These are phyloP conservation scores for Physeter macrocephalus DNA, from an alignment of 2,113 vertebrate genomes.

Conservation along the genomic window DNA sequence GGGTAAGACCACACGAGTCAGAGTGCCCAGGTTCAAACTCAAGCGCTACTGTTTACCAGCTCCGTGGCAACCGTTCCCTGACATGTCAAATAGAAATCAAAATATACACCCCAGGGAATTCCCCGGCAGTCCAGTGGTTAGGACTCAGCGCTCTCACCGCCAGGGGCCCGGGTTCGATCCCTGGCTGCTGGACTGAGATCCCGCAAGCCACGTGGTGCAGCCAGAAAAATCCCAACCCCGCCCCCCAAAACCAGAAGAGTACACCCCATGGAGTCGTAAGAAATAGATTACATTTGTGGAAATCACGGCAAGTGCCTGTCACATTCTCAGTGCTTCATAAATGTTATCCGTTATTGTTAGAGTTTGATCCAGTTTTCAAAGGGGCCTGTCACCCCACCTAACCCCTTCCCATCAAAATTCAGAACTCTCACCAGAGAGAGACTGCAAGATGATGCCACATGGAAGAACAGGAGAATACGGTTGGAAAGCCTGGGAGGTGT, in stretches of 20 bases:
- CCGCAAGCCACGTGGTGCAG: neutral
- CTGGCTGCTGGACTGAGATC: neutral
- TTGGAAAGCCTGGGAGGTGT: neutral
- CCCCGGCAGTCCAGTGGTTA: neutral
- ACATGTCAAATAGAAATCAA: neutral
- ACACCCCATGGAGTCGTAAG: neutral
- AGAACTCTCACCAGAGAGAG: neutral
- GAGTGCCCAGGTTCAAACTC: neutral
- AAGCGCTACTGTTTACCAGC: neutral
- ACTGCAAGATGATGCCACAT: neutral
- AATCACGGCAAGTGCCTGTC: neutral
- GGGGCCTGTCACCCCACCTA: neutral
- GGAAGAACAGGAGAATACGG: neutral
- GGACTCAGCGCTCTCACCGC: neutral
- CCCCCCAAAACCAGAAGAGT: neutral
- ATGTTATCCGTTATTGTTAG: no score
- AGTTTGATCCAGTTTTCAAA: neutral
- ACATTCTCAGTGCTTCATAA: neutral
- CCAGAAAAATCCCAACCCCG: neutral
- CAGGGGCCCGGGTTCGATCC: neutral
- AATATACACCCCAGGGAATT: neutral
- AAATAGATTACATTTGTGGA: neutral
- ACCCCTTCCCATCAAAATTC: neutral
- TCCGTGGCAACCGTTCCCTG: neutral
- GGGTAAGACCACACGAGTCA: neutral